Evolutionary conservation across 2,888 invertebrate species (phyloP).

Genomic region (Rotaria macrura): DNA sequence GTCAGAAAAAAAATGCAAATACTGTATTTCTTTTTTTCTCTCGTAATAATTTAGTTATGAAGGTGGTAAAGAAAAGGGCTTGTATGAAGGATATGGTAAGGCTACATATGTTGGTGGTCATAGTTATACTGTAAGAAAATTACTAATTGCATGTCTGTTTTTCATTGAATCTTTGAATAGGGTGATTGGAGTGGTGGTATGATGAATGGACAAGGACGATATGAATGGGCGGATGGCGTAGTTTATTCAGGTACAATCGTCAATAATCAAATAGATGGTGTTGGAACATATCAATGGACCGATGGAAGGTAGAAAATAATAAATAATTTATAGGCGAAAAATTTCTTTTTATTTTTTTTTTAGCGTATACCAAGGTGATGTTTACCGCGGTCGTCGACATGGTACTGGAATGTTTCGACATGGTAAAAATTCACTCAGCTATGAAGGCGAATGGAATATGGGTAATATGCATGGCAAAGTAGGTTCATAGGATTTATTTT

Average conservation of each 20-base stretch:
- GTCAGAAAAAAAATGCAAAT: slow-evolving; percentile 23
- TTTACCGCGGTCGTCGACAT: slow-evolving; percentile 46
- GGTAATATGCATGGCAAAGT: slow-evolving; percentile 49
- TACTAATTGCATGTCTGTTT: neutral
- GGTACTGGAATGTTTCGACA: slow-evolving; percentile 44
- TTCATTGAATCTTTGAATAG: slow-evolving; percentile 36
- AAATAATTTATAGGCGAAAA: slow-evolving; percentile 30
- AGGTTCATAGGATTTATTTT: neutral
- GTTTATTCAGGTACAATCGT: slow-evolving; percentile 48
- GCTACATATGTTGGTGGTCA: slow-evolving; percentile 45
- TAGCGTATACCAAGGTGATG: slow-evolving; percentile 48
- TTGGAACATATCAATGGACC: slow-evolving; percentile 46
- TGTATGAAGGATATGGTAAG: slow-evolving; percentile 47
- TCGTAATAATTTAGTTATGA: slow-evolving; percentile 40
- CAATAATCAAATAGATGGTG: slow-evolving; percentile 47
- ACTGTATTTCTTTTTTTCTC: slow-evolving; percentile 34
- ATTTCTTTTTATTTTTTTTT: neutral
- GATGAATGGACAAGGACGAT: slow-evolving; percentile 50
- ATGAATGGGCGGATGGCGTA: slow-evolving; percentile 47
- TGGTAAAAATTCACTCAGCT: slow-evolving; percentile 40
- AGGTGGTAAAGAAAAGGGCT: slow-evolving; percentile 44
- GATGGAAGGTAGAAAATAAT: slow-evolving; percentile 40
- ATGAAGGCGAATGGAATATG: slow-evolving; percentile 46
- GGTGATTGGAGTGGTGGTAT: slow-evolving; percentile 47
- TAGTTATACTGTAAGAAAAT: slow-evolving; percentile 42